Evolutionary conservation across 1,140 invertebrate genomes (phyloP).

Genomic region (Galendromus occidentalis): DNA sequence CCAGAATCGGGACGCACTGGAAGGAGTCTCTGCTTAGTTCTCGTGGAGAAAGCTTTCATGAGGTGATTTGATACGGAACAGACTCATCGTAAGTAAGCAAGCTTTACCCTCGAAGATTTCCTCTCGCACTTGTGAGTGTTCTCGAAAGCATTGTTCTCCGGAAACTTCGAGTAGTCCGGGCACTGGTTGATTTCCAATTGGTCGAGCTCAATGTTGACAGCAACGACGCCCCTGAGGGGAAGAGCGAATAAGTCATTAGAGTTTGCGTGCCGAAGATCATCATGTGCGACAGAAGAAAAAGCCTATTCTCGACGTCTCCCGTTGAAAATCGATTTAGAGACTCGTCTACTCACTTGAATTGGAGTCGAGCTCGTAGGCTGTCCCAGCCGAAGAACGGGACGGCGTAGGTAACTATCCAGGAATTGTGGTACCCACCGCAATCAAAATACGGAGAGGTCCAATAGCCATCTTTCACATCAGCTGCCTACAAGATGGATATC

Average conservation of each 20-base stretch:
- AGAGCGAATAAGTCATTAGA: slow-evolving; percentile 5
- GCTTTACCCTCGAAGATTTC: slow-evolving; percentile 73
- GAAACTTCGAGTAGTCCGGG: slow-evolving; percentile 54
- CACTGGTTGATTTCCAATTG: slow-evolving; percentile 89
- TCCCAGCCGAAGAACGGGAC: slow-evolving; percentile 94
- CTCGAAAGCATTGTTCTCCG: slow-evolving; percentile 67
- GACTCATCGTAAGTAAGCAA: background rate
- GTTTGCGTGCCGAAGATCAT: no score
- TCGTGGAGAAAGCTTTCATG: background rate
- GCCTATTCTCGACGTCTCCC: background rate
- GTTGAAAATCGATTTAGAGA: background rate
- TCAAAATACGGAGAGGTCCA: slow-evolving; percentile 87
- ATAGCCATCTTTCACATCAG: slow-evolving; percentile 63
- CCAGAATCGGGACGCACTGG: slow-evolving; percentile 79
- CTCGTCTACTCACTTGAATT: slow-evolving; percentile 66
- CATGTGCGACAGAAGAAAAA: background rate
- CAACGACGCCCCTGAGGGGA: slow-evolving; percentile 64
- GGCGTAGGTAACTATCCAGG: slow-evolving; percentile 81
- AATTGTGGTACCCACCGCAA: slow-evolving; percentile 49
- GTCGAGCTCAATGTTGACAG: slow-evolving; percentile 70
- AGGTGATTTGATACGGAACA: background rate
- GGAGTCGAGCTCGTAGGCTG: slow-evolving; percentile 62
- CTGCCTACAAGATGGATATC: slow-evolving; percentile 37
- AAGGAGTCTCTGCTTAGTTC: slow-evolving; percentile 22
- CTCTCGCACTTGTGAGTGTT: slow-evolving; percentile 81